Base-by-base conservation (phyloP, 30 jellyfish, hydroid and myxozoan species). In the Hydra vulgaris region DNA sequence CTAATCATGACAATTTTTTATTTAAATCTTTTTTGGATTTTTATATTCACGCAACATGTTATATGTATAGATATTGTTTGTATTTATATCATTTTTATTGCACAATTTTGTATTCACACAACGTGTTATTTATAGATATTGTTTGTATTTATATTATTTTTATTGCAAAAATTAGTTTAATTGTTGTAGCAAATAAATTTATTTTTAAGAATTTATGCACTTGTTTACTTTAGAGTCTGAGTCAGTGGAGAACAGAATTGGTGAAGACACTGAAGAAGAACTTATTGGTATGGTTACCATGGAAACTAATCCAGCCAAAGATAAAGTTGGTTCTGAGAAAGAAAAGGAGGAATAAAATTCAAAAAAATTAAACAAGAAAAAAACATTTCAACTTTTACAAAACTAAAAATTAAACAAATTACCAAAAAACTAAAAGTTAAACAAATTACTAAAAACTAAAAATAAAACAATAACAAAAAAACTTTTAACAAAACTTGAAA, bases 181-280 rank as follows among this genome's bases (percentile, higher is more conserved):
- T 7, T 25, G 40, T 21, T 70, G 15, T 70, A 70, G 8, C 18
- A 7, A 0, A 8, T 7, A 21, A 0, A 0, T 22, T 17, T 17
- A 25, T 25, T 70, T 21, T 7, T 7, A 21, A 25, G 17, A 70
- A 25, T 12, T 70, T 16, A 70, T 70, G 8, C 0, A 70, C 12
- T 68, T 3, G 7, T n/a, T 68, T 23, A n/a, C 25, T 68, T 55
- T 78, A 78, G 85, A 78, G 67, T 78, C 74, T 18, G 85, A 78
- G 22, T 23, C 85, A 22, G 72, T 86, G 88, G 97, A 86, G 27
- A 86, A 83, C 82, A 67, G 97, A 26, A 89, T 90, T 24, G 97
- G 97, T 21, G 97, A 90, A 54, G 97, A 90, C 79, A 90, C 97
- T 15, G 97, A 90, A 74, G 97, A 90, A 82, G 97, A 90, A 55